Percentiles rank a stretch among this genome's conserved stretches.
These are phyloP conservation scores for Tachysurus fulvidraco DNA, from an alignment of 2,113 vertebrate genomes.

Conservation along the genomic window DNA sequence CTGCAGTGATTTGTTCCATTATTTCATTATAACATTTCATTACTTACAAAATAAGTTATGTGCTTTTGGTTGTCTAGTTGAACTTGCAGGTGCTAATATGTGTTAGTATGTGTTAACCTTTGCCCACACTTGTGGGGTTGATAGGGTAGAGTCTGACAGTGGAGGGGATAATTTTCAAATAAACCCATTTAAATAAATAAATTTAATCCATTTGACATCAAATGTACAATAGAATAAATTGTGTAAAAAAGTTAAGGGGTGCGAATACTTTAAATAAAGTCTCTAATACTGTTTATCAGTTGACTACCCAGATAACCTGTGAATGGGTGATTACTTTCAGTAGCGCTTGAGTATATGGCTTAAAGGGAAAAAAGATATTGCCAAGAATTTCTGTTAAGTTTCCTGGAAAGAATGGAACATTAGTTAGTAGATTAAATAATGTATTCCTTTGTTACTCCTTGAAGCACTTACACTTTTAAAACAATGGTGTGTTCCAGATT, in stretches of 20 bases:
- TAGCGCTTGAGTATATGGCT: background rate
- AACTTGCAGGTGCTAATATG: too few relatives aligned
- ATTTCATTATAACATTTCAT: too few relatives aligned
- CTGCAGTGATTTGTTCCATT: background rate
- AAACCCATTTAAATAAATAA: too few relatives aligned
- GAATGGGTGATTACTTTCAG: background rate
- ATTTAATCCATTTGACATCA: background rate
- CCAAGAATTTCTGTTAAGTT: conserved; percentile 24
- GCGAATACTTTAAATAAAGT: background rate
- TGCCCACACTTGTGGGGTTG: too few relatives aligned
- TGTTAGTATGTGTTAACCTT: too few relatives aligned
- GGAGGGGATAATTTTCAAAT: too few relatives aligned
- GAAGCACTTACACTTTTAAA: conserved; percentile 8
- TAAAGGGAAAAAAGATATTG: background rate
- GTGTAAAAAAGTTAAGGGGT: background rate
- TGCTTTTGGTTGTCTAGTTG: too few relatives aligned
- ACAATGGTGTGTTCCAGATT: conserved; percentile 10
- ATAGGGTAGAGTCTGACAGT: too few relatives aligned
- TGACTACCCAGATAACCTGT: background rate
- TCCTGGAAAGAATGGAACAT: conserved; percentile 9
- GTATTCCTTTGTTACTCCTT: conserved; percentile 26
- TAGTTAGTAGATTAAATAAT: conserved; percentile 1
- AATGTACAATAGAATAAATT: background rate
- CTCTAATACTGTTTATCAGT: background rate
- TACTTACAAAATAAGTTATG: too few relatives aligned